Evolutionary conservation across 2,113 vertebrate genomes (phyloP).

Genomic region (Pseudois nayaur): DNA sequence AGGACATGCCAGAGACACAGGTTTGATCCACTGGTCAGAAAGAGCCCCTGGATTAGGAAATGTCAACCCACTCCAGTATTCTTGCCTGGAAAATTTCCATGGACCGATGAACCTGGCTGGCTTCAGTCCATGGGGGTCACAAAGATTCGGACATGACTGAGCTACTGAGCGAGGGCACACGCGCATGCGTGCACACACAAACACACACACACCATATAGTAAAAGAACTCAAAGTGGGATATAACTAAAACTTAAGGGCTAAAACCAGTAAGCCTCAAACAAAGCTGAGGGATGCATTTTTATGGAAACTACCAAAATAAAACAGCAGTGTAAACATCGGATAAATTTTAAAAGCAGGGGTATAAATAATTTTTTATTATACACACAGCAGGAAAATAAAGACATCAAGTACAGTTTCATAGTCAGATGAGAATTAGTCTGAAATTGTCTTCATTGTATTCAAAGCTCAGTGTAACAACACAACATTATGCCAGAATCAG

Average conservation of each 20-base stretch:
- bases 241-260: background rate
- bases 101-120: background rate
- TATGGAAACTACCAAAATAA: background rate
- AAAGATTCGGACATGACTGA: background rate
- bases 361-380: background rate
- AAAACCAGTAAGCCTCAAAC: background rate
- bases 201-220: background rate
- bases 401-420: background rate
- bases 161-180: accelerated
- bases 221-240: background rate
- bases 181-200: accelerated
- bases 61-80: background rate
- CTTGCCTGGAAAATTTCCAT: background rate
- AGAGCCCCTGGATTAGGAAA: background rate
- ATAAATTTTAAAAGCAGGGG: background rate
- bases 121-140: background rate
- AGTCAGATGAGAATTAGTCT: background rate
- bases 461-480: background rate
- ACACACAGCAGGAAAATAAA: background rate
- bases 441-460: background rate
- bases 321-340: background rate
- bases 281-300: background rate
- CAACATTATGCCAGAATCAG: background rate
- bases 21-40: background rate
- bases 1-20: background rate